Conservation (phyloP, 2,888 invertebrate species). For the Melikaiella ostensackeni region DNA sequence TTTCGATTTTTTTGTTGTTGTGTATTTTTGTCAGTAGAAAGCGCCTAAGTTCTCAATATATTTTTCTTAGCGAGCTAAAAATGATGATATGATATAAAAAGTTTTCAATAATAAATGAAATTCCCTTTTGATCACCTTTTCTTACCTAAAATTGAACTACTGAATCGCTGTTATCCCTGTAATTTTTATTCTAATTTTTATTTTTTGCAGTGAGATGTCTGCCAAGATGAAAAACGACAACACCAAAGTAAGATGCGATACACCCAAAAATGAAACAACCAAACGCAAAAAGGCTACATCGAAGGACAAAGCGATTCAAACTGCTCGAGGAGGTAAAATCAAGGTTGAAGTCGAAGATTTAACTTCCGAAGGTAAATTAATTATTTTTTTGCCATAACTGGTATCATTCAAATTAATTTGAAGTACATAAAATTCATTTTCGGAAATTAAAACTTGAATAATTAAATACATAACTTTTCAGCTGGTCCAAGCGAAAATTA, state of each 20-base stretch:
- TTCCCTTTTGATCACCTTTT: no score
- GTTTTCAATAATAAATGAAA: no score
- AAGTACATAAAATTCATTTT: neutral
- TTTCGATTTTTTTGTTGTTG: no score
- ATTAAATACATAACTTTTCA: slow-evolving; percentile 48
- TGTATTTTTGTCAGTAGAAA: no score
- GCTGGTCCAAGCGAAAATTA: slow-evolving; percentile 85
- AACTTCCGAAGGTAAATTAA: slow-evolving; percentile 80
- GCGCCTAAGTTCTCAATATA: no score
- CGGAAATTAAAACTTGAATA: neutral
- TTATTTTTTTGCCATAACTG: neutral
- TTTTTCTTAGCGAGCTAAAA: no score
- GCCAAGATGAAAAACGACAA: slow-evolving; percentile 64
- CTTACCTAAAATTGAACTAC: no score
- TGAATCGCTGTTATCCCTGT: no score
- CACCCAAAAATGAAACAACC: slow-evolving; percentile 54
- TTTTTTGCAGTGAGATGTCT: slow-evolving; percentile 68
- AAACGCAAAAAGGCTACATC: slow-evolving; percentile 71
- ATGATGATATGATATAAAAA: no score
- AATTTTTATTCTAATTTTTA: neutral
- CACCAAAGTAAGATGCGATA: slow-evolving; percentile 47
- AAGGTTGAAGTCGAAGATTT: slow-evolving; percentile 84
- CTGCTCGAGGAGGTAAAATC: slow-evolving; percentile 76
- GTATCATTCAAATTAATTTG: neutral
- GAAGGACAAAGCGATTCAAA: slow-evolving; percentile 81